Conservation (phyloP, 2,113 vertebrate species). For the Chascanopsetta lugubris region DNA sequence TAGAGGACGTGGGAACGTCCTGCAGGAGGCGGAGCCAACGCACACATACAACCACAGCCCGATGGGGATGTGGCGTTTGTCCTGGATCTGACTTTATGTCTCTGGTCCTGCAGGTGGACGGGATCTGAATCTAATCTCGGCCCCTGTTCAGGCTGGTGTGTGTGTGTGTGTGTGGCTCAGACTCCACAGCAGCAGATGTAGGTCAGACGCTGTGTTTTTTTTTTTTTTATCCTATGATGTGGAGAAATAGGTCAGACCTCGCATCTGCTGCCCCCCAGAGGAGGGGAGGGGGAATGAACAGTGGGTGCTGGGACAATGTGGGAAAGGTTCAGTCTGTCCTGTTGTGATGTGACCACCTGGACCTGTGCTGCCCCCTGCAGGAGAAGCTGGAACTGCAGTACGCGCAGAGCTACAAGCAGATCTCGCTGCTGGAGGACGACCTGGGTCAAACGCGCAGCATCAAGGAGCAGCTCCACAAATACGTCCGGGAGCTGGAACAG, state of each 20-base stretch:
- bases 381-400: constrained; percentile 96
- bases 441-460: constrained; percentile 93
- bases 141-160: too few species aligned
- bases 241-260: constrained; percentile 61
- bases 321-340: too few species aligned
- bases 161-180: too few species aligned
- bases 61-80: too few species aligned
- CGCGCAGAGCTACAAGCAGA: constrained; percentile 96
- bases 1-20: too few species aligned
- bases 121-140: too few species aligned
- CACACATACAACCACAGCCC: too few species aligned
- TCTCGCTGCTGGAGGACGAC: constrained; percentile 94
- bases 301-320: constrained; percentile 37
- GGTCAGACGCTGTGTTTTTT: constrained; percentile 48
- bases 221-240: background rate
- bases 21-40: too few species aligned
- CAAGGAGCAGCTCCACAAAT: constrained; percentile 97
- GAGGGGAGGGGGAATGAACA: constrained; percentile 3
- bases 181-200: constrained; percentile 56
- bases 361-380: constrained; percentile 65
- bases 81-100: too few species aligned
- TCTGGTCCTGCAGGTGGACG: too few species aligned
- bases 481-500: constrained; percentile 96
- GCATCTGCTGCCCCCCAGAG: background rate
- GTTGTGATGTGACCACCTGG: background rate